Evolutionary conservation across 2,797 vertebrate genomes (phyloP).

Genomic region (Mus spretus): DNA sequence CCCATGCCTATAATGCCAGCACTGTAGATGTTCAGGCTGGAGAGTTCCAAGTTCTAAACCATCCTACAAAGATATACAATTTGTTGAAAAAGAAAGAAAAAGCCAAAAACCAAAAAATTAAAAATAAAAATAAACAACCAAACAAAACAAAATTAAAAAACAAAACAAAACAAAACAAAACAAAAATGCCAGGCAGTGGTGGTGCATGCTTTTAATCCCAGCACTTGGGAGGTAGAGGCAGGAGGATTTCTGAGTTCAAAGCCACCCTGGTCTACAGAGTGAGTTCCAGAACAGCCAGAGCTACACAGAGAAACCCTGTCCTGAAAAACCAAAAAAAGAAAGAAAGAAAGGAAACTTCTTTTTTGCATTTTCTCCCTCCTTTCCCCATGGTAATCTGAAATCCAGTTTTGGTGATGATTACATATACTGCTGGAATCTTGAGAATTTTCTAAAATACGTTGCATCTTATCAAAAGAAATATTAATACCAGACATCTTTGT

Average conservation of each 20-base stretch:
- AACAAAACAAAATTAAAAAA: no score
- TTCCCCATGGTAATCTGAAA: background rate
- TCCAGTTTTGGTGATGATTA: background rate
- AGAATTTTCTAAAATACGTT: slow-evolving; percentile 28
- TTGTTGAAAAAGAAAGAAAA: background rate
- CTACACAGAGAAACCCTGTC: no score
- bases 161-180: no score
- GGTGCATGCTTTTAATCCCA: no score
- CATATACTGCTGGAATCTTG: background rate
- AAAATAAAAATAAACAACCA: no score
- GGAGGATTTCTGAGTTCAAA: no score
- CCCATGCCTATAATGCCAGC: background rate
- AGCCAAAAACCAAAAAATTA: no score
- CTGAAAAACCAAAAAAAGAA: no score
- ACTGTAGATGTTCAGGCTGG: background rate
- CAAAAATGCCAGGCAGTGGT: no score
- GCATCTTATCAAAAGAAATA: slow-evolving; percentile 2
- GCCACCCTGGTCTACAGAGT: no score
- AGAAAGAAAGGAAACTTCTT: background rate
- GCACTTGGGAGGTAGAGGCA: no score
- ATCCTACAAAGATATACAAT: background rate
- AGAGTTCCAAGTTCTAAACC: background rate
- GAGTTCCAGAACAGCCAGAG: no score
- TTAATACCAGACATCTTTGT: background rate
- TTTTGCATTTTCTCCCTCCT: background rate